Evolutionary conservation across 2,113 vertebrate species (phyloP).

Genomic region (Caracal caracal): DNA sequence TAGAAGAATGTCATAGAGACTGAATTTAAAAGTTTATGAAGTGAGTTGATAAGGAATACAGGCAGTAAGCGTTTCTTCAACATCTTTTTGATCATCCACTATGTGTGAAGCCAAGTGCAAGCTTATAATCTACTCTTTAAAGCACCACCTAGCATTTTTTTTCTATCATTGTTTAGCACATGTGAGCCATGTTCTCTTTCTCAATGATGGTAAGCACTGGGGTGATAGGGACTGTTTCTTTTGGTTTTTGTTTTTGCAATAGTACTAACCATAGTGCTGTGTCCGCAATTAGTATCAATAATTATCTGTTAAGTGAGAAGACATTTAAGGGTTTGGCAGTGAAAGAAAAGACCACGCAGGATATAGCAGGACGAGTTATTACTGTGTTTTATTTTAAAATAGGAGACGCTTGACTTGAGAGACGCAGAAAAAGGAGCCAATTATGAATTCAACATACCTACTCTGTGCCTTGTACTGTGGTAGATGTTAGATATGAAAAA

Average conservation of each 20-base stretch:
- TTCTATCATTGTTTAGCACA: neutral
- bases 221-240: neutral
- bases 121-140: neutral
- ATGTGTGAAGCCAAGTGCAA: neutral
- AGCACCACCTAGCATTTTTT: neutral
- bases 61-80: neutral
- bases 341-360: neutral
- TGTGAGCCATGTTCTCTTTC: neutral
- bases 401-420: neutral
- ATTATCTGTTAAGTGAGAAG: neutral
- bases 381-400: neutral
- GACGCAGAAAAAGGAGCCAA: neutral
- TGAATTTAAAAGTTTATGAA: slow-evolving; percentile 5
- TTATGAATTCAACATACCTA: neutral
- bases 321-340: neutral
- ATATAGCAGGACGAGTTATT: neutral
- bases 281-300: neutral
- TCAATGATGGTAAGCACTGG: neutral
- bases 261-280: neutral
- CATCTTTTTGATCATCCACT: neutral
- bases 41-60: neutral
- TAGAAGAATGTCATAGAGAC: neutral
- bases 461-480: neutral
- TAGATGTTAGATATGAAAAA: neutral
- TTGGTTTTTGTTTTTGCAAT: neutral